Base-by-base conservation (phyloP, 2,888 invertebrate genomes). In the Tenthredo amoena region DNA sequence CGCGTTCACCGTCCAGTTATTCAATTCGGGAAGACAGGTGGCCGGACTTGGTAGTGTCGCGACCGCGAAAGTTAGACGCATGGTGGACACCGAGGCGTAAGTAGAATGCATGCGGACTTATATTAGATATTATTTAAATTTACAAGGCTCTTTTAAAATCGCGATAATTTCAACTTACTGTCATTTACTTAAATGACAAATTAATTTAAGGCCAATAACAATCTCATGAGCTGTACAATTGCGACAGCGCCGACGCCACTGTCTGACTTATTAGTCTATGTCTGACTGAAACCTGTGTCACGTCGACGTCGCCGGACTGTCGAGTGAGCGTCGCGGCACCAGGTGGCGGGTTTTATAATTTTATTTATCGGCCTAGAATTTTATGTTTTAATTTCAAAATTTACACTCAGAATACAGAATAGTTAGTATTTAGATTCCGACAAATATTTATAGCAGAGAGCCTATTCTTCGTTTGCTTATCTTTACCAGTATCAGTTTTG, bases 1-100 rank as follows among this genome's bases (percentile, higher is more conserved):
- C 95, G 82, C 94, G 95, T 90, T 95, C 95, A 40, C 95, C 95
- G 12, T 95, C 95, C 62, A 92, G 94, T 86, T 94, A 95, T 84
- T 95, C 95, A n/a, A 93, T 95, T 71, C 92, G 94, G 88, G 95
- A 95, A 87, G 95, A 93, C 87, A 93, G 91, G 86, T 93, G 93
- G 94, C 93, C 94, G 12, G 93, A 93, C 86, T 89, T 93, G 55
- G 92, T 93, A 18, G 93, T 93, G 4, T 93, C 93, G 55, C 90
- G 93, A 88, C 93, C 93, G 18, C 90, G 93, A 86, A 93, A 92
- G 88, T 89, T 92, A 88, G 93, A 93, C 87, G 91, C 89, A 58
- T 93, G 93, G 93, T 93, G 93, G 92, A 89, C 88, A 86, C 92
- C 93, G 86, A 92, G 93, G 90, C 93, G 93, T 93, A 87, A 93